phyloP scores from a whole-genome alignment of 1,140 invertebrate genomes.

The Ceratoteleas bidentatus region DNA sequence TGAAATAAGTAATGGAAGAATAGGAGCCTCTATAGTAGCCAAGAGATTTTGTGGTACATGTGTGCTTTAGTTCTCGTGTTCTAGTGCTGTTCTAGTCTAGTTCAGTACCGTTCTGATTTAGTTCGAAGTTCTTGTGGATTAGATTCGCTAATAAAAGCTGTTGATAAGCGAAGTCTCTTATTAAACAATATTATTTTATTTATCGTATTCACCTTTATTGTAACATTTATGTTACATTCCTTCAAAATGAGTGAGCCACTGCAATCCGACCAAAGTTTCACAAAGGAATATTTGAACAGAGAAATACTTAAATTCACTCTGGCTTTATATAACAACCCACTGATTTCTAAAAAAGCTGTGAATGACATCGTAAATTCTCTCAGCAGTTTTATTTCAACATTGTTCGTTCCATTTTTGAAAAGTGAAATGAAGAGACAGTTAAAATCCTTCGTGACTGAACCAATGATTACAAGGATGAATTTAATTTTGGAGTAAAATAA shows the following conservation, averaged over 20 bases:
- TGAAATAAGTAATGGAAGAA: no score
- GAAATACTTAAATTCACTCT: slow-evolving; percentile 46
- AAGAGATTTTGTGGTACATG: no score
- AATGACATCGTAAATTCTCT: slow-evolving; percentile 29
- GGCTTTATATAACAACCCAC: slow-evolving; percentile 38
- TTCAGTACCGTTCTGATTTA: no score
- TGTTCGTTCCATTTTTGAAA: slow-evolving; percentile 42
- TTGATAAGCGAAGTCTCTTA: neutral
- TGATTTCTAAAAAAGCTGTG: slow-evolving; percentile 27
- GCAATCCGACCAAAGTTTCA: neutral
- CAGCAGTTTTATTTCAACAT: slow-evolving; percentile 27
- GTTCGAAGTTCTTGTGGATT: no score
- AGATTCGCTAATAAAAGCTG: no score
- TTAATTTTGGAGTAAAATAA: slow-evolving; percentile 39
- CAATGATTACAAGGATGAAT: neutral
- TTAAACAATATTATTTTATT: neutral
- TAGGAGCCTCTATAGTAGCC: no score
- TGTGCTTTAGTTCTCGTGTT: neutral
- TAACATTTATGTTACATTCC: neutral
- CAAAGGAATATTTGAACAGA: slow-evolving; percentile 20
- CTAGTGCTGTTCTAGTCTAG: no score
- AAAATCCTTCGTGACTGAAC: neutral
- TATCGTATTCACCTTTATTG: neutral
- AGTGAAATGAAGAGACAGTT: slow-evolving; percentile 34
- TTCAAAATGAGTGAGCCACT: neutral